Conservation (phyloP, 1,140 invertebrate genomes). For the Radopholus similis region DNA sequence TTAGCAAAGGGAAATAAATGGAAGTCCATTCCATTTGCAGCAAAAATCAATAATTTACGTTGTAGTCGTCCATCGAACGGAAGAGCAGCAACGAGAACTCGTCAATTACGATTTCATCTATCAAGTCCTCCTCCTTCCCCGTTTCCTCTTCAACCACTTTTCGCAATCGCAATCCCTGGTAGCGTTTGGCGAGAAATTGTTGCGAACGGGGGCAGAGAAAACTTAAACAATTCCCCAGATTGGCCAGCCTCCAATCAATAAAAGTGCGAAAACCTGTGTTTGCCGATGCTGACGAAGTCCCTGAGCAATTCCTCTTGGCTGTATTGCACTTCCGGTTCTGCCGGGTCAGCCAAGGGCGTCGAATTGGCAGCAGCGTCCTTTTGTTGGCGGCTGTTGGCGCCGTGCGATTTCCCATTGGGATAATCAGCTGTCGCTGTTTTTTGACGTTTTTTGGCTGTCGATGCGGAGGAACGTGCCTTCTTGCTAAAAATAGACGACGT, state of each 20-base stretch:
- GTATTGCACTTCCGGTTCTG: background rate
- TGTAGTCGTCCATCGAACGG: slow-evolving; percentile 19
- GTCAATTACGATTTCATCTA: slow-evolving; percentile 29
- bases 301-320: slow-evolving; percentile 10
- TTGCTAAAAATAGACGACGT: background rate
- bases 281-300: slow-evolving; percentile 9
- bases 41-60: slow-evolving; percentile 12
- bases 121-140: slow-evolving; percentile 18
- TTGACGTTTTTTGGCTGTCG: background rate
- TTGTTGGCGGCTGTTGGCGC: background rate
- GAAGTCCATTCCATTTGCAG: background rate
- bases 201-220: slow-evolving; percentile 20
- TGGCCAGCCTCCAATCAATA: background rate
- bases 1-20: background rate
- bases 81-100: slow-evolving; percentile 30
- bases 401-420: no score
- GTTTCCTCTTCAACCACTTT: background rate
- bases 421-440: background rate
- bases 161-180: slow-evolving; percentile 4
- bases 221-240: background rate
- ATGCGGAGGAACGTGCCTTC: background rate
- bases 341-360: background rate
- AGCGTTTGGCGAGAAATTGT: slow-evolving; percentile 17
- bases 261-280: slow-evolving; percentile 11
- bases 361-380: background rate